These are phyloP conservation scores for Drymodes brunneopygia DNA, from an alignment of 2,113 vertebrate genomes.

Conservation along the genomic window DNA sequence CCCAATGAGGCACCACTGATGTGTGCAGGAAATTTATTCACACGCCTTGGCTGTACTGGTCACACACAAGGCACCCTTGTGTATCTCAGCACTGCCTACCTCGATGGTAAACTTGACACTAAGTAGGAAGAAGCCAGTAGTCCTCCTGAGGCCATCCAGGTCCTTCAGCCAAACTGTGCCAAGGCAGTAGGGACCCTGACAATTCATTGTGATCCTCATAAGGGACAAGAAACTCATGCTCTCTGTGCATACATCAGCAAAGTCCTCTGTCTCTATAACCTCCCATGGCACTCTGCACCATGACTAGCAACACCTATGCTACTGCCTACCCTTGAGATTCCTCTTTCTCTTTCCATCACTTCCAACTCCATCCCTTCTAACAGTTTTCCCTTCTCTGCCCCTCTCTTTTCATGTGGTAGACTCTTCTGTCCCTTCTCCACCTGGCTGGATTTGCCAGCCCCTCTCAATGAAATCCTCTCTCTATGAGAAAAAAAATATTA, in stretches of 20 bases:
- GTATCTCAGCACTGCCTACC: not conserved
- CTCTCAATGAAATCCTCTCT: not conserved
- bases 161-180: not conserved
- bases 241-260: accelerated
- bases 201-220: not conserved
- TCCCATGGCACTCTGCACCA: not conserved
- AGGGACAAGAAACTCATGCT: not conserved
- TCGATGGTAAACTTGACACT: not conserved
- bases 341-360: not conserved
- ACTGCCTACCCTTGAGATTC: not conserved
- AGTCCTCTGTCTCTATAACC: not conserved
- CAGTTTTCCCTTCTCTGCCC: not conserved
- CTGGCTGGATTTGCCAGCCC: not conserved
- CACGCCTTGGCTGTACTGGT: not conserved
- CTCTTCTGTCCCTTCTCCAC: not conserved
- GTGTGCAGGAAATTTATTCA: not conserved
- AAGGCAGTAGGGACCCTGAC: not conserved
- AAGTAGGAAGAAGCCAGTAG: not conserved
- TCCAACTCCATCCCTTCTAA: not conserved
- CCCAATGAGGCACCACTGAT: not conserved
- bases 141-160: not conserved
- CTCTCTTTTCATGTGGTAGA: not conserved
- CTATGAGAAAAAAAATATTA: not conserved
- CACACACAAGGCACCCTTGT: not conserved
- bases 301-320: not conserved